phyloP scores from a whole-genome alignment of 2,797 vertebrate species.

The Pseudopleuronectes americanus region DNA sequence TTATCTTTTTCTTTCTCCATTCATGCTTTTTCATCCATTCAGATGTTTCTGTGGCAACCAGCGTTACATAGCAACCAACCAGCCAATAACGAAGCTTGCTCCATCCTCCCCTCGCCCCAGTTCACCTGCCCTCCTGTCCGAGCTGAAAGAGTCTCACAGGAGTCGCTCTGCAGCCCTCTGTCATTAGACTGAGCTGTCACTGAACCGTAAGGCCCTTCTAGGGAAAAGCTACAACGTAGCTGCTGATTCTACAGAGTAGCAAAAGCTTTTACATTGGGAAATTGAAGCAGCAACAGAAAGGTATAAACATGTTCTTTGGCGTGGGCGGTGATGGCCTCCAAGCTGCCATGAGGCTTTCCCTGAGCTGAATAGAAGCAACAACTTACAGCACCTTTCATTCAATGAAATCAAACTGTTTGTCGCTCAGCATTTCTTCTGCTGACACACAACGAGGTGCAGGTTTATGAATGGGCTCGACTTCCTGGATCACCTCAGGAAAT shows the following conservation, averaged over 20 bases:
- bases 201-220: constrained; percentile 4
- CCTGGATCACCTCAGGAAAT: background rate
- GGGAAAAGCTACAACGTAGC: constrained; percentile 7
- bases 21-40: constrained; percentile 72
- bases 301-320: background rate
- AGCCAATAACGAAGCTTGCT: constrained; percentile 53
- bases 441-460: background rate
- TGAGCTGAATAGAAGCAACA: constrained; percentile 19
- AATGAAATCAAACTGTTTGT: constrained; percentile 14
- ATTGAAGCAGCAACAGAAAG: constrained; percentile 4
- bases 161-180: constrained; percentile 6
- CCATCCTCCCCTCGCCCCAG: constrained; percentile 13
- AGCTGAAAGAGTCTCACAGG: constrained; percentile 21
- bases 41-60: constrained; percentile 81
- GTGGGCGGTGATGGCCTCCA: background rate
- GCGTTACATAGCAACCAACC: constrained; percentile 75
- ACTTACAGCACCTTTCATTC: background rate
- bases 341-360: constrained; percentile 9
- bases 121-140: constrained; percentile 41
- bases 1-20: constrained; percentile 52
- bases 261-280: constrained; percentile 16
- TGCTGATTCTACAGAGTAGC: constrained; percentile 12
- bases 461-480: constrained; percentile 18
- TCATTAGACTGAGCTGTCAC: constrained; percentile 10
- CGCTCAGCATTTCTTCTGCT: constrained; percentile 17